A percentile compares a stretch with the other conserved stretches of the same genome.
phyloP scores from a whole-genome alignment of 2,113 vertebrate genomes.

The Tetraodon nigroviridis region DNA sequence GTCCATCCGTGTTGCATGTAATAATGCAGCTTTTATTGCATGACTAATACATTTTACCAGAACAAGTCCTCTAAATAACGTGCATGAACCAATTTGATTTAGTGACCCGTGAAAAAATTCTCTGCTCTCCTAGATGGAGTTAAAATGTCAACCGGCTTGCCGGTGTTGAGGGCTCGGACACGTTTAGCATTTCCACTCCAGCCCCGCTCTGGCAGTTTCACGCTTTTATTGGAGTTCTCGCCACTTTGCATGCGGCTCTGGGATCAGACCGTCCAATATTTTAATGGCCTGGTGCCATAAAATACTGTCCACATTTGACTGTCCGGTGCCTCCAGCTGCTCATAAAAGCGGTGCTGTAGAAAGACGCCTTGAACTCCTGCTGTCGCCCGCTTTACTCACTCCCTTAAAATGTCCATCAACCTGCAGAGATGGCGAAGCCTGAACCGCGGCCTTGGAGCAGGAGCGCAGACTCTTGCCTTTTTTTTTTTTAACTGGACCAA shows the following conservation, averaged over 20 bases:
- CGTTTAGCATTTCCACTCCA: conserved; percentile 22
- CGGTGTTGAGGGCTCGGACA: conserved; percentile 9
- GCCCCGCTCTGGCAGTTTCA: conserved; percentile 22
- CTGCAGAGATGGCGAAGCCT: conserved; percentile 51
- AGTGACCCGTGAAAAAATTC: conserved; percentile 38
- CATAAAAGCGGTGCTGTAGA: conserved; percentile 20
- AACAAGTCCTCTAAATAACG: conserved; percentile 39
- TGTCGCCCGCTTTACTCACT: conserved; percentile 47
- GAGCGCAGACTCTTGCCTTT: conserved; percentile 35
- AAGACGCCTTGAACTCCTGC: conserved; percentile 44
- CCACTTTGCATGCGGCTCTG: conserved; percentile 20
- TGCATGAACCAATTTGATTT: conserved; percentile 47
- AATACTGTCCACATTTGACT: conserved; percentile 39
- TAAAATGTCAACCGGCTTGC: conserved; percentile 57
- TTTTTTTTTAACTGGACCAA: conserved; percentile 55
- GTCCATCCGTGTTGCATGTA: conserved; percentile 6
- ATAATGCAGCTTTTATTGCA: conserved; percentile 52
- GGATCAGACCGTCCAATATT: conserved; percentile 20
- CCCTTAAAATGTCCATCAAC: conserved; percentile 59
- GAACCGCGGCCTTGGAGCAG: conserved; percentile 40
- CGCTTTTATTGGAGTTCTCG: conserved; percentile 29
- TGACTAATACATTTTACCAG: conserved; percentile 27
- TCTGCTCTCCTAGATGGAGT: conserved; percentile 35
- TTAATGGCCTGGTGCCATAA: conserved; percentile 50
- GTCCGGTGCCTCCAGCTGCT: conserved; percentile 55